Evolutionary conservation across 2,888 invertebrate genomes (phyloP).

Genomic region (Cabera pusaria): DNA sequence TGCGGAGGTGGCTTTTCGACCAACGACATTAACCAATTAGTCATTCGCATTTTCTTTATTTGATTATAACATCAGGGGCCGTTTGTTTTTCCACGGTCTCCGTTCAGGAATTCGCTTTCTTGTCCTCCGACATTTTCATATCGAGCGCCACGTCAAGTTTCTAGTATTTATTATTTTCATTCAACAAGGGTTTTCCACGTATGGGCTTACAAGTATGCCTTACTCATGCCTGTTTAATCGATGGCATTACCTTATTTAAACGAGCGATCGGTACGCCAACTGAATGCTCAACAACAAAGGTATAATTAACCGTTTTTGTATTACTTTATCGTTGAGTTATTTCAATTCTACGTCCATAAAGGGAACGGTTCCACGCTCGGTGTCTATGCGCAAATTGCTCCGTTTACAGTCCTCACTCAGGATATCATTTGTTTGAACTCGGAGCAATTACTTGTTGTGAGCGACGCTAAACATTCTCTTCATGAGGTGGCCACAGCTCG

Average conservation of each 20-base stretch:
- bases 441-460: constrained; percentile 46
- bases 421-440: constrained; percentile 51
- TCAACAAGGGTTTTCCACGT: constrained; percentile 62
- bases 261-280: constrained; percentile 43
- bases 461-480: constrained; percentile 49
- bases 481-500: constrained; percentile 43
- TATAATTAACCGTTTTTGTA: constrained; percentile 38
- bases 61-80: constrained; percentile 34
- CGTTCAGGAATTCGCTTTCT: constrained; percentile 44
- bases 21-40: constrained; percentile 37
- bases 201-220: constrained; percentile 41
- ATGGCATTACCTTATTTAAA: constrained; percentile 42
- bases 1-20: constrained; percentile 9
- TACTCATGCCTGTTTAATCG: constrained; percentile 53
- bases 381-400: constrained; percentile 48
- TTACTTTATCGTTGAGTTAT: constrained; percentile 45
- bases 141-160: constrained; percentile 46
- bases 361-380: constrained; percentile 38
- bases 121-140: constrained; percentile 42
- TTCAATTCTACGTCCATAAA: constrained; percentile 54
- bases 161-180: constrained; percentile 64
- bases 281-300: constrained; percentile 40
- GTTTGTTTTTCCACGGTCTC: constrained; percentile 44
- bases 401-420: constrained; percentile 44
- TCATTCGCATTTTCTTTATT: constrained; percentile 48